Evolutionary conservation across 2,113 vertebrate species (phyloP).

Genomic region (Carassius auratus): DNA sequence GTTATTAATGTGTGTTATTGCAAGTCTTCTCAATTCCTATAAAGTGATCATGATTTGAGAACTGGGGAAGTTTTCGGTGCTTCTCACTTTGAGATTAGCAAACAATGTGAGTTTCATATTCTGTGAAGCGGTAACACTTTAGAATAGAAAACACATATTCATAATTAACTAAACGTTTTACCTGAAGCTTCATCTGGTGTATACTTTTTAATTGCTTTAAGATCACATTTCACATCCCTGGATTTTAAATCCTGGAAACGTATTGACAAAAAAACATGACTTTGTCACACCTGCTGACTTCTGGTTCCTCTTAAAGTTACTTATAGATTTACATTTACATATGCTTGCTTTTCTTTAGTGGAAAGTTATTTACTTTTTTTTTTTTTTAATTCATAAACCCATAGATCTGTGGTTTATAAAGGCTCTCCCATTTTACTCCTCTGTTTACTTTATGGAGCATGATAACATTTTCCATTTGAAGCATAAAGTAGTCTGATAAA

Average conservation of each 20-base stretch:
- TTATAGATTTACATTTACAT: not conserved
- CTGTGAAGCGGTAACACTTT: not conserved
- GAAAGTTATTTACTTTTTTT: not conserved
- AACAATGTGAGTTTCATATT: not conserved
- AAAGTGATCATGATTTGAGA: not conserved
- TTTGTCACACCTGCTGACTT: not conserved
- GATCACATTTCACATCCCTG: not conserved
- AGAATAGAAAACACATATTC: no score
- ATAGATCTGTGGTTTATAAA: not conserved
- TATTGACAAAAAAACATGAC: not conserved
- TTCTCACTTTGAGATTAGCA: not conserved
- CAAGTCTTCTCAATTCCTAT: not conserved
- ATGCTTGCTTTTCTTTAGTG: not conserved
- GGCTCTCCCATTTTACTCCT: not conserved
- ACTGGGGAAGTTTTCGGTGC: no score
- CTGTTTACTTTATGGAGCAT: not conserved
- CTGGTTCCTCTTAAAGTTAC: not conserved
- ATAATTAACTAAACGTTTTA: no score
- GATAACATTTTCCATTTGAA: not conserved
- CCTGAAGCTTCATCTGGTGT: not conserved
- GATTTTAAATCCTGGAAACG: slow-evolving; percentile 7
- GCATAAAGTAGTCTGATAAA: slow-evolving; percentile 47
- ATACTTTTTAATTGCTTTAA: slow-evolving; percentile 29
- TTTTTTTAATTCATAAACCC: not conserved
- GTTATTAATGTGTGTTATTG: not conserved